Evolutionary conservation across 2,888 invertebrate species (phyloP).

Genomic region (Automeris io): DNA sequence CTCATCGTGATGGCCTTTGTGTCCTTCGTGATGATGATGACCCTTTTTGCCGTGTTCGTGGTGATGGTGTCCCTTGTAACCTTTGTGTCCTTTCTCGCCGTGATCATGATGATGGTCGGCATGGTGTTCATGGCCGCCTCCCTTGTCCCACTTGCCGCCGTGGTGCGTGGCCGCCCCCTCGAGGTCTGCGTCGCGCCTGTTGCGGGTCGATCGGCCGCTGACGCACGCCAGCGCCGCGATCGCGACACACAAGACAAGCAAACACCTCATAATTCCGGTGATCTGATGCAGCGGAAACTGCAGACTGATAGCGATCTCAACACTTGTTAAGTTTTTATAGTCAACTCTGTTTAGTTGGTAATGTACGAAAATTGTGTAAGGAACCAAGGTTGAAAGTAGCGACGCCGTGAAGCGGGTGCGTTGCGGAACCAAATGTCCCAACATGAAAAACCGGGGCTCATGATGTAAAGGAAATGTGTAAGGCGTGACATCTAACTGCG

Average conservation of each 20-base stretch:
- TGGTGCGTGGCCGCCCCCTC: constrained; percentile 69
- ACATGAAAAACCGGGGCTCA: constrained; percentile 24
- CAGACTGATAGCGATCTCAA: constrained; percentile 51
- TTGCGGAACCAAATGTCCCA: constrained; percentile 60
- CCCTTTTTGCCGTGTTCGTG: constrained; percentile 84
- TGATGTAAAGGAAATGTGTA: not conserved
- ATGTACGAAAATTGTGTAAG: constrained; percentile 70
- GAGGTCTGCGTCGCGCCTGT: constrained; percentile 70
- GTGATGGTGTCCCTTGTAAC: constrained; percentile 81
- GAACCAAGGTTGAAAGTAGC: constrained; percentile 61
- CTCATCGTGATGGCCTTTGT: constrained; percentile 79
- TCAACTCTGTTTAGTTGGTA: constrained; percentile 45
- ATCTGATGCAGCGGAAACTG: constrained; percentile 39
- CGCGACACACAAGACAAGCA: constrained; percentile 57
- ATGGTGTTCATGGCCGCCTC: constrained; percentile 81
- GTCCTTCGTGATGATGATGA: constrained; percentile 83
- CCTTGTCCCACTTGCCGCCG: constrained; percentile 72
- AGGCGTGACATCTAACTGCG: not conserved
- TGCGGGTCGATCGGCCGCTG: constrained; percentile 68
- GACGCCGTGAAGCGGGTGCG: constrained; percentile 33
- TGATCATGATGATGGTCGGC: constrained; percentile 80
- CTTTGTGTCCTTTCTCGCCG: constrained; percentile 84
- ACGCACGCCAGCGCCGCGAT: constrained; percentile 71
- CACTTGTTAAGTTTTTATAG: constrained; percentile 61
- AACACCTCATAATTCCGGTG: constrained; percentile 55